phyloP scores from a whole-genome alignment of 1,140 invertebrate species.

The Leptestheria dahalacensis region DNA sequence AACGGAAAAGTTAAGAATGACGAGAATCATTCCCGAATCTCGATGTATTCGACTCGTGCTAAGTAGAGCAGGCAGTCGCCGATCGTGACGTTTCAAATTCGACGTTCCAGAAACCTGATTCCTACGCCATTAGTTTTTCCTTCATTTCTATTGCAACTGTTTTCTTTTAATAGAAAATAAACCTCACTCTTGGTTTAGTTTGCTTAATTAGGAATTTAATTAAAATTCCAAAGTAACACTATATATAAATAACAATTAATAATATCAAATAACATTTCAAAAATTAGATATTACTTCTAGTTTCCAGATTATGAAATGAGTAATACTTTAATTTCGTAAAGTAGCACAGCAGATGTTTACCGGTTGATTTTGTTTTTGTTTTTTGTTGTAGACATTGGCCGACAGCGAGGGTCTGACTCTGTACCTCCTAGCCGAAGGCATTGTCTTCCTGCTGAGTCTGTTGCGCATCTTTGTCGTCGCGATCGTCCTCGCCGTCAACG shows the following conservation, averaged over 20 bases:
- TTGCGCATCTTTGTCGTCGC: conserved; percentile 12
- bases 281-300: not conserved
- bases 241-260: not conserved
- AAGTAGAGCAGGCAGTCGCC: not conserved
- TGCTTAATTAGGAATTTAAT: not conserved
- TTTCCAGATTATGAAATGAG: not conserved
- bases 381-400: not conserved
- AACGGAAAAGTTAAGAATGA: not conserved
- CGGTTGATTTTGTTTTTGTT: not conserved
- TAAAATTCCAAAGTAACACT: not conserved
- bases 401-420: conserved; percentile 2
- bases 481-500: conserved; percentile 10
- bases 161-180: not conserved
- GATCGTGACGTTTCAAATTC: not conserved
- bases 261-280: not conserved
- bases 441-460: conserved; percentile 15
- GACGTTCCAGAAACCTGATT: not conserved
- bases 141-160: not conserved
- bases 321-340: not conserved
- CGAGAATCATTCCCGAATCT: not conserved
- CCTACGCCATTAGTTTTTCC: not conserved
- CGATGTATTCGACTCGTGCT: not conserved
- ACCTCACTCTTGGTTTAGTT: not conserved
- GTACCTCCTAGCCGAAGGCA: conserved; percentile 8
- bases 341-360: not conserved